Base-by-base conservation (phyloP, 2,797 vertebrate genomes). In the Helicolenus hilgendorfi region DNA sequence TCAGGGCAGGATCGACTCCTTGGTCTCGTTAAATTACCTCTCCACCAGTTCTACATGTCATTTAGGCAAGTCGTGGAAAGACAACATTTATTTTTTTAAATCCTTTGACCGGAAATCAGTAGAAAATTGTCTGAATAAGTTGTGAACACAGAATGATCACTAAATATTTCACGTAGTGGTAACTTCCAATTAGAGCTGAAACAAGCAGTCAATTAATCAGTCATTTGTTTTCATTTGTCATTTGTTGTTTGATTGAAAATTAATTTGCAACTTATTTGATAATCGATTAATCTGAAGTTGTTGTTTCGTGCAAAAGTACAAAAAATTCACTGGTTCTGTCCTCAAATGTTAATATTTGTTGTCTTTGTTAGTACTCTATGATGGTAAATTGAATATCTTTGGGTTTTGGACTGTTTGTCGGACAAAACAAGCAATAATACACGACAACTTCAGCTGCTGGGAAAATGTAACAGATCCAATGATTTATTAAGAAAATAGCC, bases 21-120 rank as follows among this genome's bases (percentile, higher is more conserved):
- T 0, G 99, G 99, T 22, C 95, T 99, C 7, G 98, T 98, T 85
- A 99, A 99, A 89, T 96, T 99, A 77, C 98, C 99, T 71, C 97
- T 99, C 9, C 99, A 99, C 81, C 99, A 99, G 94, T 99, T 99
- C 94, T 99, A 99, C 95, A 93, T 99, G 97, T 99, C 99, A 0
- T 99, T 99, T 96, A 99, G 97, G 99, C 98, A 96, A 94, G 88
- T 75, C 0, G 1, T 18, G 5, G n/a, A 70, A 15, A 27, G 1
- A 6, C 0, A 35, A 24, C 2, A 5, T 14, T 14, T 1, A n/a
- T n/a, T 10, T 14, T 22, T 53, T 29, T 0, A 0, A 7, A 27
- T 59, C 20, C 4, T 55, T 22, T 55, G 20, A 55, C 8, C 49
- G 4, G 49, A 55, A 55, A 49, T 49, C 45, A 49, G 45, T 49